Percentiles rank a stretch among this genome's conserved stretches.
Evolutionary conservation across 2,888 invertebrate genomes (phyloP).

Genomic region (Tetropium fuscum): DNA sequence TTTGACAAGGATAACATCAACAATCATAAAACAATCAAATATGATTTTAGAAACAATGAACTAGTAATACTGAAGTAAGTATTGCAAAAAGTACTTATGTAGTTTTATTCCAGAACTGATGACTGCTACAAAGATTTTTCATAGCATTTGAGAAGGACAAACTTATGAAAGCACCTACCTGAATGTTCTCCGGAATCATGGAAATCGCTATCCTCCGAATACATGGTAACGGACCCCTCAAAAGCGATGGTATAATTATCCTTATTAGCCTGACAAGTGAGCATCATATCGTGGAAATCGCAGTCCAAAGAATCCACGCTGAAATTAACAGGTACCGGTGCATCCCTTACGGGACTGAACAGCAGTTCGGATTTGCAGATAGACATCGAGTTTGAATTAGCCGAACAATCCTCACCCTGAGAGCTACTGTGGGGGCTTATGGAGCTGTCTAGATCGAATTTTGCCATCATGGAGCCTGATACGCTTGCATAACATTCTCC

Average conservation of each 20-base stretch:
- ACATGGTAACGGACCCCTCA: conserved; percentile 87
- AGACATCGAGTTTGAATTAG: conserved; percentile 85
- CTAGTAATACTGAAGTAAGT: too few relatives aligned
- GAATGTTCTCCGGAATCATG: conserved; percentile 67
- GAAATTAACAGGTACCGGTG: conserved; percentile 79
- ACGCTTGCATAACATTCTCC: conserved; percentile 88
- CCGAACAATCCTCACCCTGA: conserved; percentile 80
- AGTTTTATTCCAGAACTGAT: too few relatives aligned
- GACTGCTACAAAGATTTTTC: too few relatives aligned
- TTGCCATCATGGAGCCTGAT: conserved; percentile 84
- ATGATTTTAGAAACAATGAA: too few relatives aligned
- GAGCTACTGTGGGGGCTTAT: conserved; percentile 81
- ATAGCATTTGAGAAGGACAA: too few relatives aligned
- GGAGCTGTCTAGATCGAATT: conserved; percentile 82
- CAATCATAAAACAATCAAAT: too few relatives aligned
- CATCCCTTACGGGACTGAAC: conserved; percentile 91
- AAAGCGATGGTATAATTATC: conserved; percentile 96
- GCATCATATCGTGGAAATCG: conserved; percentile 86
- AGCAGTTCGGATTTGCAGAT: conserved; percentile 92
- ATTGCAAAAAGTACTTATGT: too few relatives aligned
- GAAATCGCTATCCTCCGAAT: conserved; percentile 87
- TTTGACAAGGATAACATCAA: too few relatives aligned
- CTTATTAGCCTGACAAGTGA: conserved; percentile 93
- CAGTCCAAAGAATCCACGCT: conserved; percentile 94
- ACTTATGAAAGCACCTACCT: too few relatives aligned